phyloP scores from a whole-genome alignment of 2,888 invertebrate genomes.

The Carabus problematicus region DNA sequence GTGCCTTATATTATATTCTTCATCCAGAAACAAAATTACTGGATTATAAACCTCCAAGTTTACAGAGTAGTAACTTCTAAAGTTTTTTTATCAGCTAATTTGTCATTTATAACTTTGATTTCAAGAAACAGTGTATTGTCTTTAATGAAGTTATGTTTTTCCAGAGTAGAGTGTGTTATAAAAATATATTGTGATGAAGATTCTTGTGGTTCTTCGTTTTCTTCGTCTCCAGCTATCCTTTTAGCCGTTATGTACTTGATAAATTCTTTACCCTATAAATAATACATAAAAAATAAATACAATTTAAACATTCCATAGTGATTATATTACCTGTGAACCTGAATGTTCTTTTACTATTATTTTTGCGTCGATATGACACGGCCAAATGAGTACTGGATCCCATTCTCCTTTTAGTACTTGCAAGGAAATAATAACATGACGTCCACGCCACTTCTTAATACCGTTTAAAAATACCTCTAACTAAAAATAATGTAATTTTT shows the following conservation, averaged over 20 bases:
- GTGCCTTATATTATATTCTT: conserved; percentile 27
- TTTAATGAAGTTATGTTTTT: conserved; percentile 67
- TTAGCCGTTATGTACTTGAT: conserved; percentile 69
- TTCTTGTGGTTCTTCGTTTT: conserved; percentile 58
- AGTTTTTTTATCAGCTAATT: conserved; percentile 25
- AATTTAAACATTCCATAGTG: not conserved
- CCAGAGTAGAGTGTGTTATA: conserved; percentile 69
- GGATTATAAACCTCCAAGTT: not conserved
- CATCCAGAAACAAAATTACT: not conserved
- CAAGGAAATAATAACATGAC: conserved; percentile 74
- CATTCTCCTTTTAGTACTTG: conserved; percentile 74
- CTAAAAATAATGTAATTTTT: conserved; percentile 55
- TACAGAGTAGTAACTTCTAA: conserved; percentile 23
- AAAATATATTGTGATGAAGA: conserved; percentile 68
- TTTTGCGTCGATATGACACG: conserved; percentile 71
- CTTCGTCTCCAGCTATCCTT: conserved; percentile 59
- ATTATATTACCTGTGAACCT: conserved; percentile 50
- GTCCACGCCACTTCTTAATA: conserved; percentile 77
- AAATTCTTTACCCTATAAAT: conserved; percentile 67
- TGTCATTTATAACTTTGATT: conserved; percentile 56
- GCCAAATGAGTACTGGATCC: conserved; percentile 76
- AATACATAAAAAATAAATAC: not conserved
- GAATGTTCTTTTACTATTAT: conserved; percentile 72
- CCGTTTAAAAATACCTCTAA: conserved; percentile 76
- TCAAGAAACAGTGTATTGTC: conserved; percentile 69